Percentiles rank a stretch among this genome's conserved stretches.
phyloP scores from a whole-genome alignment of 2,888 invertebrate species.

The Mythimna ferrago region DNA sequence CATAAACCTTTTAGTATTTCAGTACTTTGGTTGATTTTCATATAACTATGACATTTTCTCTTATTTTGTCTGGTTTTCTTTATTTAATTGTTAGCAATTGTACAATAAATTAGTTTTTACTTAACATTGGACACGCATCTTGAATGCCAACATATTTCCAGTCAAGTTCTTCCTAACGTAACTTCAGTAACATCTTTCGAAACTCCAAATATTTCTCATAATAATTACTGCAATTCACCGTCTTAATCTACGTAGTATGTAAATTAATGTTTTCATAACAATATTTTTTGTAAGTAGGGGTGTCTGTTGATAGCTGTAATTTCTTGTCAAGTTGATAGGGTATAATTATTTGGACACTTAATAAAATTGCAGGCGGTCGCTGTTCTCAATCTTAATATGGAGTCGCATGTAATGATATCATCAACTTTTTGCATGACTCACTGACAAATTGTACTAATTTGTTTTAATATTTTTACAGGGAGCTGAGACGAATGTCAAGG shows the following conservation, averaged over 20 bases:
- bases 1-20: neutral
- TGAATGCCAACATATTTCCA: conserved; percentile 14
- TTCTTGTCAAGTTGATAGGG: conserved; percentile 44
- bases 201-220: conserved; percentile 62
- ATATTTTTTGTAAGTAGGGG: conserved; percentile 35
- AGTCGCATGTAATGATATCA: conserved; percentile 29
- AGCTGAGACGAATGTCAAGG: conserved; percentile 71
- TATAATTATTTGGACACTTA: conserved; percentile 55
- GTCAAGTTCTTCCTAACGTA: conserved; percentile 20
- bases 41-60: neutral
- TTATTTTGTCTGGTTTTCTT: neutral
- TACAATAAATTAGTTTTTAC: neutral
- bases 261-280: conserved; percentile 61
- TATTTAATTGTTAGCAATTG: neutral
- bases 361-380: conserved; percentile 21
- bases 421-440: conserved; percentile 33
- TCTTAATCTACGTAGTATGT: conserved; percentile 65
- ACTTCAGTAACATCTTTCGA: conserved; percentile 48
- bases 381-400: conserved; percentile 35
- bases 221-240: conserved; percentile 64
- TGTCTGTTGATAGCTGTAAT: conserved; percentile 41
- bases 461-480: conserved; percentile 78
- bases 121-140: conserved; percentile 26
- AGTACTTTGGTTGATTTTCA: neutral
- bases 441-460: conserved; percentile 61